A percentile compares a stretch with the other conserved stretches of the same genome.
phyloP scores from a whole-genome alignment of 2,113 vertebrate genomes.

The Paracyprichromis sp. region DNA sequence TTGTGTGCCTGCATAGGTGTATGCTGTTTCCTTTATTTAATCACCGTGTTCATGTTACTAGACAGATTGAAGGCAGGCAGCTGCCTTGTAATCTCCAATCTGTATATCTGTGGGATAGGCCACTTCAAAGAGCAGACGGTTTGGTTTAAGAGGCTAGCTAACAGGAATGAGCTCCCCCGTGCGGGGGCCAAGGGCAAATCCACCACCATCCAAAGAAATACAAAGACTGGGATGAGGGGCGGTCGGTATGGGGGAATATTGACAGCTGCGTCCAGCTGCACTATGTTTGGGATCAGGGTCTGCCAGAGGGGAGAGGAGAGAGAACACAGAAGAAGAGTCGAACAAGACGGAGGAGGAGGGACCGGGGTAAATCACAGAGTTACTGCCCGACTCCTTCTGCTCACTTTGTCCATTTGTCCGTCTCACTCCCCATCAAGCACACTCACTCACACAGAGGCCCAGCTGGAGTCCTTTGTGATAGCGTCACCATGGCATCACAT shows the following conservation, averaged over 20 bases:
- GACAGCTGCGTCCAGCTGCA: slow-evolving; percentile 69
- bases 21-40: slow-evolving; percentile 38
- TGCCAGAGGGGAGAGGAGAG: slow-evolving; percentile 25
- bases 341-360: slow-evolving; percentile 13
- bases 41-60: slow-evolving; percentile 1
- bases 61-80: slow-evolving; percentile 45
- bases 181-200: slow-evolving; percentile 57
- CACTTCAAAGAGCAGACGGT: slow-evolving; percentile 57
- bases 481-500: slow-evolving; percentile 59
- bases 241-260: slow-evolving; percentile 19
- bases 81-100: slow-evolving; percentile 49
- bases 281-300: slow-evolving; percentile 50
- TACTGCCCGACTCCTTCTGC: slow-evolving; percentile 39
- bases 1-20: slow-evolving; percentile 27
- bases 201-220: slow-evolving; percentile 49
- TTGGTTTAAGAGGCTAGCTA: slow-evolving; percentile 33
- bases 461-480: slow-evolving; percentile 71
- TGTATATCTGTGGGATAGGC: slow-evolving; percentile 46
- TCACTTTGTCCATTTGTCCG: slow-evolving; percentile 43
- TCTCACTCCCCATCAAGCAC: neutral
- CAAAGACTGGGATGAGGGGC: slow-evolving; percentile 41
- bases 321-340: slow-evolving; percentile 22
- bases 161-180: slow-evolving; percentile 60
- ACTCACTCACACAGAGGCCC: slow-evolving; percentile 22
- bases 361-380: slow-evolving; percentile 14